Evolutionary conservation across 1,140 invertebrate species (phyloP).

Genomic region (Cydia strobilella): DNA sequence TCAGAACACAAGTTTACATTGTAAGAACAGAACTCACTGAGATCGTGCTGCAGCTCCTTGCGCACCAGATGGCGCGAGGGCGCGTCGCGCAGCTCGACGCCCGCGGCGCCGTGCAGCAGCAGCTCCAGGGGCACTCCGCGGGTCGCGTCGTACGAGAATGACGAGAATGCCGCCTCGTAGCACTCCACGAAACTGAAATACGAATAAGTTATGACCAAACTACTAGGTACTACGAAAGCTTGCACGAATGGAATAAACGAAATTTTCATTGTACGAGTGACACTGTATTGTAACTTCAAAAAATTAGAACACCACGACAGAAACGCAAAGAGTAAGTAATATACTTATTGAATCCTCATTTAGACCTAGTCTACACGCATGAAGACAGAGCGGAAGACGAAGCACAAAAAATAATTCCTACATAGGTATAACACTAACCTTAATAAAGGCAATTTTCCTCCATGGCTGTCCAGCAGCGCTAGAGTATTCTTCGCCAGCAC

Average conservation of each 20-base stretch:
- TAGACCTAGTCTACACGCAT: too few relatives aligned
- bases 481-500: conserved; percentile 84
- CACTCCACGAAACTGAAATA: conserved; percentile 88
- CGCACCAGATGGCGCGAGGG: conserved; percentile 64
- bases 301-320: too few relatives aligned
- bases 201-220: conserved; percentile 20
- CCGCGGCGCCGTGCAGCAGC: conserved; percentile 86
- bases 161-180: conserved; percentile 86
- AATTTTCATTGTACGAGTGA: too few relatives aligned
- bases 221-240: background rate
- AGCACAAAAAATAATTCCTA: background rate
- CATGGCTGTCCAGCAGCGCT: conserved; percentile 81
- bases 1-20: too few relatives aligned
- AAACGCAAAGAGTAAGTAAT: too few relatives aligned
- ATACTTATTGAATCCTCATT: too few relatives aligned
- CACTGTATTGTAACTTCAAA: too few relatives aligned
- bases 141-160: conserved; percentile 76
- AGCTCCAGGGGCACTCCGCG: conserved; percentile 90
- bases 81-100: conserved; percentile 75
- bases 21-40: conserved; percentile 37
- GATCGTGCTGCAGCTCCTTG: conserved; percentile 38
- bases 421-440: conserved; percentile 48
- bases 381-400: too few relatives aligned
- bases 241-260: too few relatives aligned
- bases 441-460: conserved; percentile 66